Percentiles rank a stretch among this genome's conserved stretches.
These are phyloP conservation scores for Semnornis frantzii DNA, from an alignment of 2,113 vertebrate species.

Conservation along the genomic window DNA sequence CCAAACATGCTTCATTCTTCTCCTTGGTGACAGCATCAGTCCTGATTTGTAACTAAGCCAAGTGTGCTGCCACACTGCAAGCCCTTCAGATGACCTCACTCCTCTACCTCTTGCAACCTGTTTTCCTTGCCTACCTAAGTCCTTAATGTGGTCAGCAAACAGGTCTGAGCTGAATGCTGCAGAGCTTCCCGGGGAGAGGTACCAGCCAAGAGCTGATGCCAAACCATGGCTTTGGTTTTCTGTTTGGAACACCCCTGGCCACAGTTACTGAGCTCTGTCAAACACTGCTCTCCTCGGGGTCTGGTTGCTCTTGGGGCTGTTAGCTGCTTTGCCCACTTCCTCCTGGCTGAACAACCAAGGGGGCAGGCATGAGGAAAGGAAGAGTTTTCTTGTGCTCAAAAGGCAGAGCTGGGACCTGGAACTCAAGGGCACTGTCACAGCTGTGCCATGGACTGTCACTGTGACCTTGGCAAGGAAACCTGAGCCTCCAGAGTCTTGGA, in stretches of 20 bases:
- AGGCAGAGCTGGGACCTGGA: not conserved
- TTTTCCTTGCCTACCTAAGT: not conserved
- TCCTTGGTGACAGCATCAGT: not conserved
- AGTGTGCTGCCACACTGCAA: not conserved
- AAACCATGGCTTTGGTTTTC: rapidly evolving
- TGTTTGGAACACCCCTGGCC: not conserved
- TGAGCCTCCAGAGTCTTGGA: not conserved
- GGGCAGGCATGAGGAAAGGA: not conserved
- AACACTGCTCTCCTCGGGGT: not conserved
- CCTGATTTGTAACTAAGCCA: not conserved
- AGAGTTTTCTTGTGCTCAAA: not conserved
- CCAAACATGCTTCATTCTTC: not conserved
- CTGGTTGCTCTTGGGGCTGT: not conserved
- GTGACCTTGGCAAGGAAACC: constrained; percentile 4
- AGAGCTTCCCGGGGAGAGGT: not conserved
- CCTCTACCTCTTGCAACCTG: rapidly evolving
- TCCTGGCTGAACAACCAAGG: not conserved
- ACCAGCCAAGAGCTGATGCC: not conserved
- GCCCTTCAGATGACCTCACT: not conserved
- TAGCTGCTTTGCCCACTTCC: not conserved
- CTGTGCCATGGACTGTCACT: not conserved
- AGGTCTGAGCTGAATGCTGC: rapidly evolving
- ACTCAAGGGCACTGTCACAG: not conserved
- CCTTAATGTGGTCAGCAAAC: not conserved
- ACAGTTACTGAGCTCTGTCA: too few relatives aligned